phyloP scores from a whole-genome alignment of 1,140 invertebrate species.

The Heterodera schachtii region DNA sequence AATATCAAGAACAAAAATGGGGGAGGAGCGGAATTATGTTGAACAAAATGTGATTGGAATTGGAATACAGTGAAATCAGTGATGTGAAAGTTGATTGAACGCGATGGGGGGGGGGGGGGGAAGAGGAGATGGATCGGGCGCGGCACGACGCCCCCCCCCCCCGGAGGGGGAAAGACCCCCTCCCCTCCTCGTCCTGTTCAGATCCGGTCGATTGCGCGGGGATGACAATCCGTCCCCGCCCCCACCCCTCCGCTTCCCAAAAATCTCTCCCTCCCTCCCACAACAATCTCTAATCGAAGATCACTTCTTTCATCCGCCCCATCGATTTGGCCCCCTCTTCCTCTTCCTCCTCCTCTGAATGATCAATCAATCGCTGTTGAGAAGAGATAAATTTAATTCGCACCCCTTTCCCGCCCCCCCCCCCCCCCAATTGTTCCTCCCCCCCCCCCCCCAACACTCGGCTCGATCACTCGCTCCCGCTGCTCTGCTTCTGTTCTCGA shows the following conservation, averaged over 20 bases:
- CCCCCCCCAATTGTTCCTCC: neutral
- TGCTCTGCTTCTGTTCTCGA: neutral
- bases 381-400: neutral
- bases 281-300: neutral
- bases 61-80: no score
- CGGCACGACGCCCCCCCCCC: no score
- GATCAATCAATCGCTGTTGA: neutral
- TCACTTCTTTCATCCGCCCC: neutral
- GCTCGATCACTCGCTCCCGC: no score
- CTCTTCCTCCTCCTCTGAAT: neutral
- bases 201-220: neutral
- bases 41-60: no score
- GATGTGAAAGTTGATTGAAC: no score
- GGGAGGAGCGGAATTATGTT: no score
- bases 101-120: no score
- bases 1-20: no score
- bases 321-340: neutral
- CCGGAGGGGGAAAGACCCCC: no score
- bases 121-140: no score
- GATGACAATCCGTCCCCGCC: neutral
- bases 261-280: neutral
- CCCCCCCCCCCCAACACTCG: neutral
- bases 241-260: no score
- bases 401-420: neutral
- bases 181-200: neutral